phyloP scores from a whole-genome alignment of 2,797 vertebrate genomes.

The Semotilus atromaculatus region DNA sequence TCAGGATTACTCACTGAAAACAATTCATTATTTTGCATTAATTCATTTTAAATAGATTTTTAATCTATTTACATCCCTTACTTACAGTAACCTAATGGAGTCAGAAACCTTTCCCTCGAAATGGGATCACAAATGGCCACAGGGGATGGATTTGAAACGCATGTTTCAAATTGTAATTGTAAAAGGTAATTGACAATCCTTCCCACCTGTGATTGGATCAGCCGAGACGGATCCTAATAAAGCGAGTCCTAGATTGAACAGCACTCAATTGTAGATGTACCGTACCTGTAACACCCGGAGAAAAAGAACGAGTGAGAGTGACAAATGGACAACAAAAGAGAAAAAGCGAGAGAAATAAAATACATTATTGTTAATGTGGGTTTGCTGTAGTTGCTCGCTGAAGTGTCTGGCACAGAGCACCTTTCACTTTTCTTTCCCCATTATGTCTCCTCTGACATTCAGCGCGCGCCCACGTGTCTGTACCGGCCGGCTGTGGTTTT shows the following conservation, averaged over 20 bases:
- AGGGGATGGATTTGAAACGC: neutral
- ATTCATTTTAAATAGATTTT: neutral
- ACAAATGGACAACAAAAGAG: constrained; percentile 15
- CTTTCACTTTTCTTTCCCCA: constrained; percentile 49
- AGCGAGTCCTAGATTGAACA: neutral
- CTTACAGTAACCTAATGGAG: neutral
- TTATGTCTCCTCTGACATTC: constrained; percentile 60
- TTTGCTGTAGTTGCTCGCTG: constrained; percentile 33
- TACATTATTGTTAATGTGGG: constrained; percentile 16
- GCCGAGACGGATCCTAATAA: neutral
- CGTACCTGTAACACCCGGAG: neutral
- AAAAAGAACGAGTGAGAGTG: constrained; percentile 1
- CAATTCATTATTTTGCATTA: neutral
- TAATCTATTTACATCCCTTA: neutral
- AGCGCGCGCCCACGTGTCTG: constrained; percentile 53
- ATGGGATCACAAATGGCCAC: neutral
- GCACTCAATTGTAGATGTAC: neutral
- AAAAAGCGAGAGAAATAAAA: neutral
- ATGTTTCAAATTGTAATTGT: neutral
- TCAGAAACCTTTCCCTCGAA: neutral
- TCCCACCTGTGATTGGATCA: constrained; percentile 9
- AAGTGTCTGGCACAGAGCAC: constrained; percentile 31
- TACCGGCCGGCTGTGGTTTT: constrained; percentile 52
- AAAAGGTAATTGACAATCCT: neutral
- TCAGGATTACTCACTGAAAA: neutral